phyloP scores from a whole-genome alignment of 2,113 vertebrate species.

The Dolichallabes microphthalmus region DNA sequence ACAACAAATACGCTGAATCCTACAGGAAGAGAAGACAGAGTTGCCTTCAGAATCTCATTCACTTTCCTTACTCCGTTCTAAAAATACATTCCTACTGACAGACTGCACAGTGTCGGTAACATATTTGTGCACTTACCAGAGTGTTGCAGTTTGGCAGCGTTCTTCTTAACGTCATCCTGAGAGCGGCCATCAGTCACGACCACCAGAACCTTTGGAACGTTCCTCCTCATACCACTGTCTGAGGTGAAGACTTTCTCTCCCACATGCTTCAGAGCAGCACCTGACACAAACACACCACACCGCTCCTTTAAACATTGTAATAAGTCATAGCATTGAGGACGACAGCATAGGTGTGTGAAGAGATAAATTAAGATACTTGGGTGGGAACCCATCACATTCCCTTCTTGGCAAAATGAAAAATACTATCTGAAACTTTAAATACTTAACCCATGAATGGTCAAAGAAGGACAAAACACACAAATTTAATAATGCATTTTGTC shows the following conservation, averaged over 20 bases:
- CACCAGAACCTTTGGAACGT: slow-evolving; percentile 93
- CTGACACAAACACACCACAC: slow-evolving; percentile 63
- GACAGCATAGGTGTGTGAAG: neutral
- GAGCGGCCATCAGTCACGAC: slow-evolving; percentile 96
- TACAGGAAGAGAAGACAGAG: slow-evolving; percentile 57
- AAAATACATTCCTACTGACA: neutral
- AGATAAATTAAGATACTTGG: neutral
- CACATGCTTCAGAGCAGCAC: slow-evolving; percentile 87
- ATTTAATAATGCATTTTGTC: neutral
- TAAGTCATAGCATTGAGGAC: slow-evolving; percentile 14
- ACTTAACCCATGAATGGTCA: neutral
- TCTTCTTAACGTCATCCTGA: slow-evolving; percentile 96
- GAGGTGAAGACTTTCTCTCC: slow-evolving; percentile 90
- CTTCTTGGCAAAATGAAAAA: neutral
- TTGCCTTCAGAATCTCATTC: neutral
- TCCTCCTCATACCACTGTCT: slow-evolving; percentile 91
- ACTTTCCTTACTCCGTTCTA: neutral
- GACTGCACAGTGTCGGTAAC: neutral
- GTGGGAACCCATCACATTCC: neutral
- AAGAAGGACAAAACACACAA: neutral
- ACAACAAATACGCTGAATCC: slow-evolving; percentile 97
- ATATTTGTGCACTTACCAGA: slow-evolving; percentile 74
- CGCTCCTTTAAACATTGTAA: neutral
- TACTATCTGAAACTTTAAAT: neutral
- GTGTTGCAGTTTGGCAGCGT: slow-evolving; percentile 85